phyloP scores from a whole-genome alignment of 2,888 invertebrate genomes.

The Drosophila siamana region DNA sequence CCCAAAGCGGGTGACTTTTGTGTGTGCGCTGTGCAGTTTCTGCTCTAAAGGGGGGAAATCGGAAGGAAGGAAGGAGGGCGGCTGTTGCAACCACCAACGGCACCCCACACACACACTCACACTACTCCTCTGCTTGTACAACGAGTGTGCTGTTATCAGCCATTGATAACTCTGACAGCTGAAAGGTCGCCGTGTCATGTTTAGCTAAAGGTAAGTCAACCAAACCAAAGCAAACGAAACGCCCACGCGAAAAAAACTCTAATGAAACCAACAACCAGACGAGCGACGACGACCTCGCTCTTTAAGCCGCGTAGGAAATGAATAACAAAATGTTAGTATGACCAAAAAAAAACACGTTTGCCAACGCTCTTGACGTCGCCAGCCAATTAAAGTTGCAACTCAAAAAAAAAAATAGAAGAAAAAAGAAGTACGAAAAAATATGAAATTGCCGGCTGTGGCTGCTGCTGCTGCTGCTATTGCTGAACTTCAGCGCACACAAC shows the following conservation, averaged over 20 bases:
- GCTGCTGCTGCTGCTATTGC: neutral
- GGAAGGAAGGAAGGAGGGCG: too few relatives aligned
- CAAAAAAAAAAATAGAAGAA: constrained; percentile 30
- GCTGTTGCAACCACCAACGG: constrained; percentile 23
- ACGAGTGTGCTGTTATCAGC: constrained; percentile 42
- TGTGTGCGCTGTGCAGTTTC: constrained; percentile 24
- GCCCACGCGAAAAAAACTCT: constrained; percentile 19
- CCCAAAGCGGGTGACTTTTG: constrained; percentile 68
- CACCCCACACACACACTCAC: constrained; percentile 19
- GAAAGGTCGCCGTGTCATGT: constrained; percentile 46
- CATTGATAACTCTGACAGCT: constrained; percentile 42
- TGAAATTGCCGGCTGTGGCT: constrained; percentile 46
- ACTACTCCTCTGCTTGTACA: neutral
- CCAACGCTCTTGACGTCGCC: constrained; percentile 64
- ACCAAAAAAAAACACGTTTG: constrained; percentile 70
- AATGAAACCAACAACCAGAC: too few relatives aligned
- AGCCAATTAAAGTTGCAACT: constrained; percentile 68
- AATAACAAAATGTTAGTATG: constrained; percentile 46
- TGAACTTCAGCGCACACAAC: constrained; percentile 42
- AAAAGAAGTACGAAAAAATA: too few relatives aligned
- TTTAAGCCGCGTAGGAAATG: constrained; percentile 57
- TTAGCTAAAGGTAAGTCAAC: constrained; percentile 65
- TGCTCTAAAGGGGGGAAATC: constrained; percentile 17
- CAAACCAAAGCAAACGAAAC: constrained; percentile 2
- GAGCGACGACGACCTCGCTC: constrained; percentile 53